Base-by-base conservation (phyloP, 2,113 vertebrate genomes). In the Gymnarchus niloticus region DNA sequence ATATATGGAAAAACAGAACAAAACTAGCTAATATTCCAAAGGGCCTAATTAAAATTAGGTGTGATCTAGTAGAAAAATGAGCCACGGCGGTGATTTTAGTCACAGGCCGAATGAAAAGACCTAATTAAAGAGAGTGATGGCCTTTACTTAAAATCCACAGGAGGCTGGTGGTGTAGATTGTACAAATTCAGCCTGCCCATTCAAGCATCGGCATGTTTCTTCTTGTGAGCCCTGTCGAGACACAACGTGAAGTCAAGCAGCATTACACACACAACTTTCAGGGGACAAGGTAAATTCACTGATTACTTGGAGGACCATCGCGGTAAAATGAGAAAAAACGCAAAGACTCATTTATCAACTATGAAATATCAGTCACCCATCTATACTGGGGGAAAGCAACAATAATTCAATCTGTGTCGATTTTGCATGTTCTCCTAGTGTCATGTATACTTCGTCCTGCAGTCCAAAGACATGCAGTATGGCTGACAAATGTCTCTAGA, bases 51-150 rank as follows among this genome's bases (percentile, higher is more conserved):
- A 98, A 95, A 95, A 94, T 93, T 94, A 96, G 95, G 94, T 96
- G 94, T 95, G 94, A 95, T 92, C 92, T 91, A 59, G 93, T 91
- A 90, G 90, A 92, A 91, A 91, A 92, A 95, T 92, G 51, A 94
- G 92, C 92, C 95, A 89, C 95, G 92, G 89, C 96, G 94, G 96
- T 95, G 94, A 95, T 97, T 98, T 96, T 93, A 94, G 95, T 94
- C 93, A 93, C 92, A 94, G 92, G 92, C 94, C 93, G 90, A 90
- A 91, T 91, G 94, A 96, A 95, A 96, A 94, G 92, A 88, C 93
- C 96, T 98, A 98, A 98, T 98, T 98, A 98, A 94, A 90, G 94
- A 95, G 95, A 97, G 92, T 95, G 95, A 98, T 98, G 93, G 96
- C 92, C 95, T 97, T 97, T 96, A 94, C 93, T 95, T 95, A 93